Evolutionary conservation across 1,140 invertebrate genomes (phyloP).

Genomic region (Diorhabda carinulata): DNA sequence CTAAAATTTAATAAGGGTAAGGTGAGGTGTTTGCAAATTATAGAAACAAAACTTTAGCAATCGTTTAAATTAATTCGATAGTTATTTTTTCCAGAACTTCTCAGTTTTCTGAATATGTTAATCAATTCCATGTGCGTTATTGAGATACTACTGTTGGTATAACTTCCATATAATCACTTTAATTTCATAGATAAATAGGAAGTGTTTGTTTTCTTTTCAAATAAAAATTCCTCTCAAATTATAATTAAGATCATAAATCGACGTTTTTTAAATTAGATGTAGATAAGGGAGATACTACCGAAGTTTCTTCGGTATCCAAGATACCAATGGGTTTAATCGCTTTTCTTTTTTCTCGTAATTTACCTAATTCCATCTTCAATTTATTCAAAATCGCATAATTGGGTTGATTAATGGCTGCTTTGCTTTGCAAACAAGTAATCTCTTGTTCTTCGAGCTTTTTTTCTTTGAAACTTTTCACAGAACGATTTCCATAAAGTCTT

Average conservation of each 20-base stretch:
- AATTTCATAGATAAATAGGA: no score
- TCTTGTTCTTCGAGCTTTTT: constrained; percentile 93
- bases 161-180: no score
- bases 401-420: constrained; percentile 85
- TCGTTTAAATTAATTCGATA: no score
- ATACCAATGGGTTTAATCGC: constrained; percentile 71
- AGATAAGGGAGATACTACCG: constrained; percentile 1
- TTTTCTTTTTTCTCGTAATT: constrained; percentile 64
- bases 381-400: constrained; percentile 92
- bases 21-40: no score
- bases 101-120: no score
- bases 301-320: constrained; percentile 45
- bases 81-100: no score
- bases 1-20: no score
- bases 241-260: background rate
- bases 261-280: constrained; percentile 9
- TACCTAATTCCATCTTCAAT: constrained; percentile 82
- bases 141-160: no score
- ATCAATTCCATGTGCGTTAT: no score
- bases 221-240: no score
- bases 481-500: constrained; percentile 87
- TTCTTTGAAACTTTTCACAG: constrained; percentile 88
- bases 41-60: no score
- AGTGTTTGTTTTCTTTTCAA: no score
- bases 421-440: constrained; percentile 86